phyloP scores from a whole-genome alignment of 2,888 invertebrate genomes.

The Melieria omissa region DNA sequence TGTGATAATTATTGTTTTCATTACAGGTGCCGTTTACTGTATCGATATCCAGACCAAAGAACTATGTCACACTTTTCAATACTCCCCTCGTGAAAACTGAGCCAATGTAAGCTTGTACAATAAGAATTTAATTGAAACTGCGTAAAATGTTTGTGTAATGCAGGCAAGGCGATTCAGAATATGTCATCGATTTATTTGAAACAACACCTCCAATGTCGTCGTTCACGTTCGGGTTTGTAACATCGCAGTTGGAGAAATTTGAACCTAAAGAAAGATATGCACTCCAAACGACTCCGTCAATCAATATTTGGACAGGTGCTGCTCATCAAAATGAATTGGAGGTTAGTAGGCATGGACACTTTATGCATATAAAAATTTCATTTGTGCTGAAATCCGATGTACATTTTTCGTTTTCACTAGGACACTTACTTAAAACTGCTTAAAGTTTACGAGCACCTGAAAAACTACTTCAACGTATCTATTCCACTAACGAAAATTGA shows the following conservation, averaged over 20 bases:
- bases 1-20: background rate
- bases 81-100: slow-evolving; percentile 71
- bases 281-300: slow-evolving; percentile 49
- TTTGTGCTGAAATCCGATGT: background rate
- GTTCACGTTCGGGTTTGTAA: slow-evolving; percentile 78
- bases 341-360: slow-evolving; percentile 36
- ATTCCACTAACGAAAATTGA: slow-evolving; percentile 77
- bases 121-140: slow-evolving; percentile 6
- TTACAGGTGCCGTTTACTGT: slow-evolving; percentile 79
- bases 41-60: slow-evolving; percentile 72
- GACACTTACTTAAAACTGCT: slow-evolving; percentile 72
- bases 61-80: slow-evolving; percentile 73
- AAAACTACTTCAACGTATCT: slow-evolving; percentile 74
- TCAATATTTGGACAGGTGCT: slow-evolving; percentile 67
- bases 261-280: slow-evolving; percentile 26
- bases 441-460: slow-evolving; percentile 71
- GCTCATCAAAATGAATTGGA: slow-evolving; percentile 67
- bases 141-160: background rate
- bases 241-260: slow-evolving; percentile 72
- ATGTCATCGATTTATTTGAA: slow-evolving; percentile 77
- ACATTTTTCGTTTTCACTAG: slow-evolving; percentile 58
- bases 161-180: slow-evolving; percentile 63
- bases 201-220: slow-evolving; percentile 81
- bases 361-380: background rate
- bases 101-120: slow-evolving; percentile 70